Evolutionary conservation across 2,888 invertebrate species (phyloP), one percentile per base, ranked within the genome.

Genomic region (Melieria crassipennis): DNA sequence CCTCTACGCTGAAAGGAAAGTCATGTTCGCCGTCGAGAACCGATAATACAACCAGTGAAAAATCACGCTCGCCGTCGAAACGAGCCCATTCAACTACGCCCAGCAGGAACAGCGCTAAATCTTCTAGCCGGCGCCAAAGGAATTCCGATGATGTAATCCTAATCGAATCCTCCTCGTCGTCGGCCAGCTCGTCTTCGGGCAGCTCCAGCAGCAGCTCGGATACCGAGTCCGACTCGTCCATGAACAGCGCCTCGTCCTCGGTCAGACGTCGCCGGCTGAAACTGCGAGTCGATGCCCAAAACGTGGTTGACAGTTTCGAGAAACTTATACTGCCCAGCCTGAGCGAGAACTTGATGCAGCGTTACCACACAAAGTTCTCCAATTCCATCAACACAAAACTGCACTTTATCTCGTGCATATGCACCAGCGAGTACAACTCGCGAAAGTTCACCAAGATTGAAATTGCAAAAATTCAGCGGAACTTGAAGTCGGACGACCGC

Each of bases 221-320:
- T 7, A 70, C 75, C 0, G 79, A 80, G 42, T 66, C 76, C 0
- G 75, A 76, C 60, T 70, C 72, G 1, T 80, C 82, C 0, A 72
- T 63, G 6, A 73, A 73, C 48, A 81, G 79, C 72, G 74, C 68
- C 4, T 72, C 75, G 0, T 82, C 80, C 1, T 75, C 77, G 4
- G 75, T 70, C 5, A 74, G 79, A 47, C 73, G 78, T 9, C 77
- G 76, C 10, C 77, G 76, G 2, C 72, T 75, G 1, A 81, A 81
- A 55, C 78, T 81, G 3, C 77, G 79, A 47, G 75, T 75, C n/a
- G 79, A 83, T 65, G 80, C 82, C 3, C 79, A 81, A 42, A 80
- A 82, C 61, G 81, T 86, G 3, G 80, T 86, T 10, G 79, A 81
- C 13, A 84, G 79, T 65, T 86, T 86, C 56, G 85, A 85, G 69